Evolutionary conservation across 2,888 invertebrate species (phyloP), one percentile per base, ranked within the genome.

Genomic region (Sipunculus nudus): DNA sequence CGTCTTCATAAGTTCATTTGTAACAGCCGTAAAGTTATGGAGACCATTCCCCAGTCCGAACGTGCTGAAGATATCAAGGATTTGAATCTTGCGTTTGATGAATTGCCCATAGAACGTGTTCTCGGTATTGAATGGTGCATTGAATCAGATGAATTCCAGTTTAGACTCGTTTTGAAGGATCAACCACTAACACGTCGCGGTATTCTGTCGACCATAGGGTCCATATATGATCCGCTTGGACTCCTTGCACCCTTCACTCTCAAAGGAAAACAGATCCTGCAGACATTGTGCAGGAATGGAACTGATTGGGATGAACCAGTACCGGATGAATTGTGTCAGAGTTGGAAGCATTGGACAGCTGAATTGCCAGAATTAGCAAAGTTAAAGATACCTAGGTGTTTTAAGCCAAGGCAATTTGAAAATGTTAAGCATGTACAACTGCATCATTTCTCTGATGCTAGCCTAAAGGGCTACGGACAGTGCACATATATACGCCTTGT

Each of bases 181-280:
- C 23, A 38, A 2, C 48, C 49, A 10, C 13, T 26, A 13, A 60
- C 56, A 16, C 59, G 45, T 29, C 26, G 56, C 21, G 49, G 61
- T 10, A 41, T 60, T 41, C 43, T 60, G 6, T 48, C 56, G 3
- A 41, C 49, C 3, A 43, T 49, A 2, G 31, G 49, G 3, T 60
- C 61, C 19, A 25, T 60, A 3, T 60, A 41, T 32, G 56, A 60
- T 58, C 56, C 61, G n/a, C 50, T 60, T 6, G 59, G 85, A 85
- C 25, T 85, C 86, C 49, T 86, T 84, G 21, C 84, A 80, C 39
- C 82, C 80, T 50, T 80, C 79, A 29, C 75, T 71, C 68, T 55
- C 55, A 39, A 4, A 29, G 53, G 46, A 16, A 59, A 59, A 29
- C 46, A 19, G 25, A 35, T 59, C 4, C 29, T 59, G 2, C 59